Conservation (phyloP, 2,888 invertebrate species). For the Rhabditoides inermis region DNA sequence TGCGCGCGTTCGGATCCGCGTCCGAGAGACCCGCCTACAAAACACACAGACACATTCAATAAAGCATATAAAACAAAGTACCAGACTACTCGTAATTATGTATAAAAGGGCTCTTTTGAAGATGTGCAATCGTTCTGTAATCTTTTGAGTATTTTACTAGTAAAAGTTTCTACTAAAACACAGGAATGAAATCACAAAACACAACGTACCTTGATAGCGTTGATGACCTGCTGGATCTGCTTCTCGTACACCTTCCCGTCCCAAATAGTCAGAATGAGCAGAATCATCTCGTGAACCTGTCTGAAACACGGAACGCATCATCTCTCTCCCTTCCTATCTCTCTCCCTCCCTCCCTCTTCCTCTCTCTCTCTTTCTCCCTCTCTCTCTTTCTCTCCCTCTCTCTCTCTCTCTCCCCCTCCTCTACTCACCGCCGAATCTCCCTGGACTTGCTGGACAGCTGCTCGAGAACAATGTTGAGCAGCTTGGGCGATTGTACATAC, state of each 20-base stretch:
- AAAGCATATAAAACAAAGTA: too few species aligned
- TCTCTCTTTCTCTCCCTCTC: neutral
- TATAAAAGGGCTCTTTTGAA: too few species aligned
- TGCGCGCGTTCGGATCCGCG: conserved; percentile 82
- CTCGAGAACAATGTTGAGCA: conserved; percentile 8
- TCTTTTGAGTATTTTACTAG: too few species aligned
- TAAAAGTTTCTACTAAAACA: too few species aligned
- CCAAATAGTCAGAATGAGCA: conserved; percentile 77
- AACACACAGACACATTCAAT: too few species aligned
- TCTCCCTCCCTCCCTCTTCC: too few species aligned
- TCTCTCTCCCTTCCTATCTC: neutral
- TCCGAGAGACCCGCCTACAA: conserved; percentile 69
- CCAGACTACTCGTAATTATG: too few species aligned
- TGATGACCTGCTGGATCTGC: conserved; percentile 69
- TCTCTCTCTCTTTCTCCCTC: neutral
- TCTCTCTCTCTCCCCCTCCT: too few species aligned
- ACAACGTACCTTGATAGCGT: conserved; percentile 66
- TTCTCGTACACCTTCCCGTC: conserved; percentile 73
- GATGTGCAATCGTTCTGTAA: neutral
- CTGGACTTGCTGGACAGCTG: conserved; percentile 11
- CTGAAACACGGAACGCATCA: conserved; percentile 29
- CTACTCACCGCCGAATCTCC: conserved; percentile 20
- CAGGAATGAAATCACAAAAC: too few species aligned
- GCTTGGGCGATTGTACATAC: conserved; percentile 14
- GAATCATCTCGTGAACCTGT: conserved; percentile 70